Conservation (phyloP, 2,797 vertebrate genomes). For the Lophius americanus region DNA sequence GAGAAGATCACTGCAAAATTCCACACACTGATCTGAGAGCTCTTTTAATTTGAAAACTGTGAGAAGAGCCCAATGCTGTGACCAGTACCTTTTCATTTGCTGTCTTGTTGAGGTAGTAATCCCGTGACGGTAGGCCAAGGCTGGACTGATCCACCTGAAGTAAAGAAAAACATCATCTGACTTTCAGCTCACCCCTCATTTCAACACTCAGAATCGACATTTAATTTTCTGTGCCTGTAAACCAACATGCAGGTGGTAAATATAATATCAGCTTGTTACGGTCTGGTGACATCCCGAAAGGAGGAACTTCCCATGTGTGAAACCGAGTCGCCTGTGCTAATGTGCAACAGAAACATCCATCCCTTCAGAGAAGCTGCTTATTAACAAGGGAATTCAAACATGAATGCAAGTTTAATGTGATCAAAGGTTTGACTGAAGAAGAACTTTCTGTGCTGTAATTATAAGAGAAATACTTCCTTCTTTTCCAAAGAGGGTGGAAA, state of each 20-base stretch:
- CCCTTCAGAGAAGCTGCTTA: not conserved
- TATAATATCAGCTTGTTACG: slow-evolving; percentile 24
- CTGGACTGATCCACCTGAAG: slow-evolving; percentile 93
- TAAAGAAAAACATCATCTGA: slow-evolving; percentile 46
- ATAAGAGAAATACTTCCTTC: no score
- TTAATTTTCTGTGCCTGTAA: slow-evolving; percentile 35
- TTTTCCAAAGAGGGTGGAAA: no score
- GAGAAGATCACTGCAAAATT: not conserved
- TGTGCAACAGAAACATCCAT: slow-evolving; percentile 2
- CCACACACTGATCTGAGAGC: not conserved
- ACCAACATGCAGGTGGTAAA: slow-evolving; percentile 11
- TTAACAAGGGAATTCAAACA: not conserved
- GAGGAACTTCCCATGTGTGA: not conserved
- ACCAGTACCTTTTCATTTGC: slow-evolving; percentile 91
- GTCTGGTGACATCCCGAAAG: slow-evolving; percentile 15
- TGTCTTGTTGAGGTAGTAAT: slow-evolving; percentile 97
- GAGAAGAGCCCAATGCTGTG: not conserved
- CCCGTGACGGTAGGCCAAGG: slow-evolving; percentile 91
- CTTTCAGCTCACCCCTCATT: not conserved
- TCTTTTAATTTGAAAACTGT: not conserved
- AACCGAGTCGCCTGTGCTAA: not conserved
- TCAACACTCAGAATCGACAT: slow-evolving; percentile 20
- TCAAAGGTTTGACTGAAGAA: not conserved
- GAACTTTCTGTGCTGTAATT: no score
- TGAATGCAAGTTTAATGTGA: not conserved